Percentiles rank a stretch among this genome's conserved stretches.
phyloP scores from a whole-genome alignment of 2,888 invertebrate species.

The Emesis furor region DNA sequence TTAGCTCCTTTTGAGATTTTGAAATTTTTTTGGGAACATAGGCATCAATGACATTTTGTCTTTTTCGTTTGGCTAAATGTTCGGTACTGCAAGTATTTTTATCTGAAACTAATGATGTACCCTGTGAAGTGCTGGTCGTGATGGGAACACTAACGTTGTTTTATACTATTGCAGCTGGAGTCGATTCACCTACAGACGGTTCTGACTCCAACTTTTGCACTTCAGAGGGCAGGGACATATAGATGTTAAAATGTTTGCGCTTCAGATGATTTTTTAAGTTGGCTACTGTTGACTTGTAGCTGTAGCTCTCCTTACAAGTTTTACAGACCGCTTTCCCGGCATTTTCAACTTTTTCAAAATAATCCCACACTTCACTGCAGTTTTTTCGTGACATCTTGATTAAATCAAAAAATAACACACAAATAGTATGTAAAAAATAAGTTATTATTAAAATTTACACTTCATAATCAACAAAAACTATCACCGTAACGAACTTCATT shows the following conservation, averaged over 20 bases:
- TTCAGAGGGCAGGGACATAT: not conserved
- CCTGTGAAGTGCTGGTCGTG: no score
- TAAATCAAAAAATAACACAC: no score
- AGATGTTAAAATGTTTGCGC: conserved; percentile 2
- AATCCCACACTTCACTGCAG: conserved; percentile 39
- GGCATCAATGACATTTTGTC: not conserved
- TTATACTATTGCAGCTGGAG: no score
- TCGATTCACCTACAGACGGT: no score
- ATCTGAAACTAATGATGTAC: no score
- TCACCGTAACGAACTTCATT: no score
- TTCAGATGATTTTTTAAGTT: conserved; percentile 41
- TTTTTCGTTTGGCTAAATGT: no score
- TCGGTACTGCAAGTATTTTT: no score
- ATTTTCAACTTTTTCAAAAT: conserved; percentile 41
- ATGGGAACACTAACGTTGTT: no score
- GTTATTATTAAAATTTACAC: not conserved
- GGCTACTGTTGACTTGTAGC: conserved; percentile 42
- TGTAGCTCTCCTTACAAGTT: conserved; percentile 36
- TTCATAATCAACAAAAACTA: not conserved
- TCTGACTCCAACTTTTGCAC: not conserved
- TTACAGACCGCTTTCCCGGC: conserved; percentile 38
- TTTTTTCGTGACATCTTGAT: conserved; percentile 18
- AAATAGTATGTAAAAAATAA: not conserved
- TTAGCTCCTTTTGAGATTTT: not conserved
- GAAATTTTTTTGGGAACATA: not conserved